phyloP scores from a whole-genome alignment of 2,113 vertebrate genomes.

The Setophaga kirtlandii region DNA sequence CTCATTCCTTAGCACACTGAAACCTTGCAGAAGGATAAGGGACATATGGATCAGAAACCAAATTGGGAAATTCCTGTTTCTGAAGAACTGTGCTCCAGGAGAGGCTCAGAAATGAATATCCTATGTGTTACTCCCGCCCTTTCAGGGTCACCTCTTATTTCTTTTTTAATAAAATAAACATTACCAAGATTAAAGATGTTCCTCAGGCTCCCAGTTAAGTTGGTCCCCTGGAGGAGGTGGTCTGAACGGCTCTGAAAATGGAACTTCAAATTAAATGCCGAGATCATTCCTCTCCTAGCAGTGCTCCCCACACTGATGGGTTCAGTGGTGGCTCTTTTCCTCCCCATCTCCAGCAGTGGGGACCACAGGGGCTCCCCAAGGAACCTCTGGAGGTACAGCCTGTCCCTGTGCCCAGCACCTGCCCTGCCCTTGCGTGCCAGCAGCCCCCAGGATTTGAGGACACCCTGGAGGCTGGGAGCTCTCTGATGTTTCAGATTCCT shows the following conservation, averaged over 20 bases:
- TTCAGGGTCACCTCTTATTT: slow-evolving; percentile 47
- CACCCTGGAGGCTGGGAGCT: not conserved
- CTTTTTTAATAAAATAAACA: slow-evolving; percentile 64
- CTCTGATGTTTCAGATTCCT: not conserved
- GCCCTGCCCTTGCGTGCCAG: not conserved
- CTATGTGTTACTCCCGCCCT: not conserved
- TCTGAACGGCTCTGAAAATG: not conserved
- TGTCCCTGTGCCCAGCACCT: not conserved
- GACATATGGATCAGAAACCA: not conserved
- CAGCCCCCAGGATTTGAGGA: not conserved
- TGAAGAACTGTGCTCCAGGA: not conserved
- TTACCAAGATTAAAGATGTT: not conserved
- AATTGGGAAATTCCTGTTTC: not conserved
- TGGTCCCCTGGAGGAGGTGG: not conserved
- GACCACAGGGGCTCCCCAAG: rapidly evolving
- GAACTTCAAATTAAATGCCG: slow-evolving; percentile 9
- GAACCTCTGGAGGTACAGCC: not conserved
- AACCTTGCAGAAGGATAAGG: not conserved
- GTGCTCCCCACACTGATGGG: not conserved
- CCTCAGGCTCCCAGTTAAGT: not conserved
- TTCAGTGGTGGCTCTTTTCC: not conserved
- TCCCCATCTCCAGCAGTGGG: not conserved
- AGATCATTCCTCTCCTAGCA: not conserved
- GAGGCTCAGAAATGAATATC: not conserved
- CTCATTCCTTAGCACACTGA: not conserved